Evolutionary conservation across 2,888 invertebrate genomes (phyloP).

Genomic region (Nemapogon koenigi): DNA sequence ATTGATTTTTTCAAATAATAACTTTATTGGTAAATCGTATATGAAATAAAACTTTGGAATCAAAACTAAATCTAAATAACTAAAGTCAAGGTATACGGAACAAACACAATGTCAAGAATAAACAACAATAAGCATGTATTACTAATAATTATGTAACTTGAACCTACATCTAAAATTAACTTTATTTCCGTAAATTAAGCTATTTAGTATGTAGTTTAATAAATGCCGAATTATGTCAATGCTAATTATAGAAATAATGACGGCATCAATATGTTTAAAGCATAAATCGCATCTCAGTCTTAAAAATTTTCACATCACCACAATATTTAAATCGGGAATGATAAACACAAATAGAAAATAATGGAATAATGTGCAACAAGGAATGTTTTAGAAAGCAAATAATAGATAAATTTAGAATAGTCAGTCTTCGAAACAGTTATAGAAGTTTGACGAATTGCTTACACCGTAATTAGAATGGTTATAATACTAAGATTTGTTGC

Average conservation of each 20-base stretch:
- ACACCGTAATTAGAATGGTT: too few relatives aligned
- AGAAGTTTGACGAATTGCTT: neutral
- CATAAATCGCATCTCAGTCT: slow-evolving; percentile 16
- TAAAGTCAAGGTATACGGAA: too few relatives aligned
- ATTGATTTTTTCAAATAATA: too few relatives aligned
- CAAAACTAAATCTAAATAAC: too few relatives aligned
- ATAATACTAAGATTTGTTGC: too few relatives aligned
- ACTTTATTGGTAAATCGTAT: too few relatives aligned
- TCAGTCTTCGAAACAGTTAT: slow-evolving; percentile 46
- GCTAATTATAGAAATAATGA: slow-evolving; percentile 35
- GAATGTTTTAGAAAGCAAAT: slow-evolving; percentile 21
- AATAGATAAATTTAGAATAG: slow-evolving; percentile 46
- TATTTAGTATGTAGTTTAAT: slow-evolving; percentile 2
- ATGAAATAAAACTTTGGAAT: too few relatives aligned
- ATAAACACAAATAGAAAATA: neutral
- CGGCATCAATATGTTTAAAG: slow-evolving; percentile 49
- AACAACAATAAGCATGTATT: too few relatives aligned
- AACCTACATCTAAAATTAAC: too few relatives aligned
- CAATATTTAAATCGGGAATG: neutral
- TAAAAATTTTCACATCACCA: neutral
- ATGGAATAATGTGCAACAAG: slow-evolving; percentile 43
- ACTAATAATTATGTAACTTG: too few relatives aligned
- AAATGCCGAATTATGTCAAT: slow-evolving; percentile 2
- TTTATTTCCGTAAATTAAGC: neutral
- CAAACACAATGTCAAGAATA: too few relatives aligned